phyloP scores from a whole-genome alignment of 2,113 vertebrate genomes.

The Ivindomyrus marchei region DNA sequence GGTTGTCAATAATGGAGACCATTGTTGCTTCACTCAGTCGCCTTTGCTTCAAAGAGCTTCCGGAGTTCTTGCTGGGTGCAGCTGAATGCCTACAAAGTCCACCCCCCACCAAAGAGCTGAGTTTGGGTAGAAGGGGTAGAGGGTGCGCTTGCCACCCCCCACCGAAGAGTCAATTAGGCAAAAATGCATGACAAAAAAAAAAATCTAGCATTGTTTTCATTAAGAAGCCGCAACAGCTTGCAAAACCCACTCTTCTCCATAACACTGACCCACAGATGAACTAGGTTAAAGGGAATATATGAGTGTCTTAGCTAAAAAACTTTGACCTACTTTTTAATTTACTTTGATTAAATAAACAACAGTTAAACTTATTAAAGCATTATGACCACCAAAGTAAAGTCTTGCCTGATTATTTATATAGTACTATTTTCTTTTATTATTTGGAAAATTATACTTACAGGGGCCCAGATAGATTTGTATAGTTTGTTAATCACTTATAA shows the following conservation, averaged over 20 bases:
- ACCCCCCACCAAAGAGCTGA: slow-evolving; percentile 31
- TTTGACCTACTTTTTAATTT: not conserved
- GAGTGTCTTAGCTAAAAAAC: not conserved
- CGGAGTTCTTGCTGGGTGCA: slow-evolving; percentile 60
- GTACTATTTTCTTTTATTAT: not conserved
- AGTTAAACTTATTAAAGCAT: not conserved
- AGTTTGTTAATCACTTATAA: not conserved
- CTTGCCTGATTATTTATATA: not conserved
- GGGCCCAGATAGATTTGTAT: not conserved
- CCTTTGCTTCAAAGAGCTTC: slow-evolving; percentile 61
- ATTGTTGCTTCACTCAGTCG: slow-evolving; percentile 51
- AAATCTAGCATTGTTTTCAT: slow-evolving; percentile 57
- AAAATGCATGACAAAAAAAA: slow-evolving; percentile 61
- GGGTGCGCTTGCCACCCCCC: slow-evolving; percentile 32
- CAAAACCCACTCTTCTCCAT: slow-evolving; percentile 44
- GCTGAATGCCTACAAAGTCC: slow-evolving; percentile 56
- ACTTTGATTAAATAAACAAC: not conserved
- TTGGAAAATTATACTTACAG: not conserved
- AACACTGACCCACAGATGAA: slow-evolving; percentile 42
- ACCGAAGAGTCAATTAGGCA: slow-evolving; percentile 64
- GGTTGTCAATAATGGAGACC: slow-evolving; percentile 48
- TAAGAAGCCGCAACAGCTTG: slow-evolving; percentile 42
- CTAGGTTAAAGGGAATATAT: not conserved
- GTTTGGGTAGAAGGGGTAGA: slow-evolving; percentile 29
- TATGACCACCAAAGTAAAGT: not conserved